Evolutionary conservation across 2,797 vertebrate genomes (phyloP).

Genomic region (Lagocephalus sceleratus): DNA sequence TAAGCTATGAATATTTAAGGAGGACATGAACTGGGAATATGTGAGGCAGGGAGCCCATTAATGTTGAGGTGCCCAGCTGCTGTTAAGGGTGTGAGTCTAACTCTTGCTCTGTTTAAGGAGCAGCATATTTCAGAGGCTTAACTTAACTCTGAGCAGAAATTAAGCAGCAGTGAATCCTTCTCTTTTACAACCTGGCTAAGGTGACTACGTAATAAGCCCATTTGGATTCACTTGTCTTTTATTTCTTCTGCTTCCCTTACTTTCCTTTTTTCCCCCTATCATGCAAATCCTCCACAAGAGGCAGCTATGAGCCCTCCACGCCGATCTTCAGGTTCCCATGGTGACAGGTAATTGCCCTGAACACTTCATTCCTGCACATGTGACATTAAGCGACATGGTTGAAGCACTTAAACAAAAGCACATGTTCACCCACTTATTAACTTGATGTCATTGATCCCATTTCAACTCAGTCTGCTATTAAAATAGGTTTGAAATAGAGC

Average conservation of each 20-base stretch:
- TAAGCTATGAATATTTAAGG: conserved; percentile 33
- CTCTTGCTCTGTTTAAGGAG: conserved; percentile 22
- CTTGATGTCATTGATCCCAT: no score
- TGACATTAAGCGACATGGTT: conserved; percentile 12
- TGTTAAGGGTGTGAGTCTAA: conserved; percentile 21
- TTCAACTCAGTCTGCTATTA: no score
- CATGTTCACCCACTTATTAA: background rate
- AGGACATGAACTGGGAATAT: background rate
- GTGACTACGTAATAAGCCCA: conserved; percentile 20
- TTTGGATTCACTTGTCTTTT: conserved; percentile 24
- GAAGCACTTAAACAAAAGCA: background rate
- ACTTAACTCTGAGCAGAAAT: conserved; percentile 15
- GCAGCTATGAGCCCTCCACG: conserved; percentile 68
- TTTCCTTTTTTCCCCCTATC: background rate
- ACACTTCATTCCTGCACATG: conserved; percentile 12
- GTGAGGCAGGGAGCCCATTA: conserved; percentile 3
- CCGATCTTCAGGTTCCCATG: conserved; percentile 63
- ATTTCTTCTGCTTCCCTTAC: background rate
- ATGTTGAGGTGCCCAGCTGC: conserved; percentile 15
- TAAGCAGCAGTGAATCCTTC: conserved; percentile 19
- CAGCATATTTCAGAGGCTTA: conserved; percentile 10
- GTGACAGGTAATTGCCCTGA: conserved; percentile 72
- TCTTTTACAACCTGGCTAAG: conserved; percentile 13
- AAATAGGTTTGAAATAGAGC: no score
- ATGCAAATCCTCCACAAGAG: conserved; percentile 47